Percentiles rank a stretch among this genome's conserved stretches.
These are phyloP conservation scores for Capreolus pygargus DNA, from an alignment of 2,113 vertebrate species.

Conservation along the genomic window DNA sequence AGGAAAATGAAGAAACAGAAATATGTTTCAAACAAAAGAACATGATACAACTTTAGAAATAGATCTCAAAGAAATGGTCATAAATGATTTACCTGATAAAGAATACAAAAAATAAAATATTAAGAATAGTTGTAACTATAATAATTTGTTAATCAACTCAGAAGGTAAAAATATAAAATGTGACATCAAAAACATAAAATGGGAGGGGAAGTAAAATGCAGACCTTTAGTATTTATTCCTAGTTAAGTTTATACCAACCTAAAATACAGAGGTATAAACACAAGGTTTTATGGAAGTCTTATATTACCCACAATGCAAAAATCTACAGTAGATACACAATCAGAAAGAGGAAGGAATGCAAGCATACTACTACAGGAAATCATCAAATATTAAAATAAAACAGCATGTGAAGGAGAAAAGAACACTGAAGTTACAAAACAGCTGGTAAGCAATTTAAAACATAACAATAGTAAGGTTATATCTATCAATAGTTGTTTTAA, in stretches of 20 bases:
- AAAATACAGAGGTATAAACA: not conserved
- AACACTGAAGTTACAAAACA: not conserved
- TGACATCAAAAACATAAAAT: not conserved
- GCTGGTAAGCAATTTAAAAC: not conserved
- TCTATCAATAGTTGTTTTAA: not conserved
- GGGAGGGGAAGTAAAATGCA: not conserved
- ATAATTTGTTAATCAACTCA: not conserved
- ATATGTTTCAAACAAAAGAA: not conserved
- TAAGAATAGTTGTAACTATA: not conserved
- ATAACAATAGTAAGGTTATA: not conserved
- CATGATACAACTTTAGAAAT: not conserved
- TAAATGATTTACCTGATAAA: not conserved
- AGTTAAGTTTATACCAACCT: not conserved
- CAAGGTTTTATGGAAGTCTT: not conserved
- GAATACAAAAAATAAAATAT: not conserved
- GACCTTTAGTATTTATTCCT: not conserved
- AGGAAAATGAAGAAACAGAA: not conserved
- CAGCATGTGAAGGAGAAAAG: not conserved
- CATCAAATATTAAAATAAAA: not conserved
- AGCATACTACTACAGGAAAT: not conserved
- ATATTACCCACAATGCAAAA: not conserved
- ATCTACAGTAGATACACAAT: not conserved
- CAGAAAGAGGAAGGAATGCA: not conserved
- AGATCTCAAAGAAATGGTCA: not conserved
- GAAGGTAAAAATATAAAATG: not conserved